phyloP scores from a whole-genome alignment of 2,113 vertebrate genomes.

The Lophura nycthemera region DNA sequence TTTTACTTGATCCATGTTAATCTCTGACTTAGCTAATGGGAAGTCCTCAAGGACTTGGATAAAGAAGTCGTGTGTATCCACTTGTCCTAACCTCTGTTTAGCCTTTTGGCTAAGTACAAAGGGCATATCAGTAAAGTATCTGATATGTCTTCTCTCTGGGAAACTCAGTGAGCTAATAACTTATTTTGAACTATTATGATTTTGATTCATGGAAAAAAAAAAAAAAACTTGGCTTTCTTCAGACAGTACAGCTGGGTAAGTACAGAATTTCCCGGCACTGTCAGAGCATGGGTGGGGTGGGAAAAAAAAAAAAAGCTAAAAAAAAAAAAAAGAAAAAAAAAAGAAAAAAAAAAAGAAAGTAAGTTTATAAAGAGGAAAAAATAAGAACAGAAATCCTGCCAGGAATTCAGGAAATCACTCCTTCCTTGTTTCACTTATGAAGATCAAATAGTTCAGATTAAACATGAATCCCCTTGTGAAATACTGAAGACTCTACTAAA shows the following conservation, averaged over 20 bases:
- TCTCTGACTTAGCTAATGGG: not conserved
- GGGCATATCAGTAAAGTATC: constrained; percentile 31
- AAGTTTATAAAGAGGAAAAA: not conserved
- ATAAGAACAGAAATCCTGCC: not conserved
- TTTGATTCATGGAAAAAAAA: constrained; percentile 32
- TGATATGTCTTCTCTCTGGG: constrained; percentile 51
- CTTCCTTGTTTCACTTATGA: not conserved
- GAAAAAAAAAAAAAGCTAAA: not conserved
- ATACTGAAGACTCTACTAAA: not conserved
- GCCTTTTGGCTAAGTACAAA: constrained; percentile 52
- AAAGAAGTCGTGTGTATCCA: not conserved
- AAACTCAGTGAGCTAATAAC: constrained; percentile 53
- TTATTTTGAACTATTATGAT: constrained; percentile 40
- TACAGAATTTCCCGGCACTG: constrained; percentile 48
- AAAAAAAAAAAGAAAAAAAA: not conserved
- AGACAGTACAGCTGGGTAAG: constrained; percentile 48
- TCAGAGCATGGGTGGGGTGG: not conserved
- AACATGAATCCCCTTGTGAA: not conserved
- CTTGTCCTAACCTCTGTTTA: constrained; percentile 25
- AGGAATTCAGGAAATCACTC: constrained; percentile 4
- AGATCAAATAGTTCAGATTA: constrained; percentile 11
- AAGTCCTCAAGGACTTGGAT: constrained; percentile 27
- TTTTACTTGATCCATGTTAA: not conserved
- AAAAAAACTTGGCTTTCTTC: constrained; percentile 21
- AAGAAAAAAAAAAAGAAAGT: not conserved